Conservation (phyloP, 2,888 invertebrate genomes). For the Phlogophora meticulosa region DNA sequence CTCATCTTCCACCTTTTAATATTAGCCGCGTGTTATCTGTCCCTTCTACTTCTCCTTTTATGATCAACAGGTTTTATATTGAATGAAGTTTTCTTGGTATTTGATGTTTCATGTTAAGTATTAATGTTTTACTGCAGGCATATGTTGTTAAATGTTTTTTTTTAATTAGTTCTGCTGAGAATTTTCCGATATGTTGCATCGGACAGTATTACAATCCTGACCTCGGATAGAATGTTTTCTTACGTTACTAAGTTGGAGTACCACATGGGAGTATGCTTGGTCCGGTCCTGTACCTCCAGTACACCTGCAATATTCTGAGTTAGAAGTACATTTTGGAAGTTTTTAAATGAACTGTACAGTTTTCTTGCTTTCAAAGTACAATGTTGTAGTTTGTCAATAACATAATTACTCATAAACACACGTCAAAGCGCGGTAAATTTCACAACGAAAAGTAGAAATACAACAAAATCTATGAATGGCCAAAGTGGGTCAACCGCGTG, state of each 20-base stretch:
- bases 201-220: not conserved
- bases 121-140: constrained; percentile 30
- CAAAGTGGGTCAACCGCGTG: constrained; percentile 35
- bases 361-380: not conserved
- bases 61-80: constrained; percentile 54
- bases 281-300: too few species aligned
- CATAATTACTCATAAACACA: constrained; percentile 3
- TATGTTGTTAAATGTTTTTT: constrained; percentile 6
- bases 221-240: too few species aligned
- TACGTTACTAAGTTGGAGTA: not conserved
- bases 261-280: not conserved
- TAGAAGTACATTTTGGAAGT: not conserved
- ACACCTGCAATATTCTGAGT: not conserved
- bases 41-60: constrained; percentile 42
- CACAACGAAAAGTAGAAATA: constrained; percentile 35
- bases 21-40: constrained; percentile 62
- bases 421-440: constrained; percentile 10
- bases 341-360: constrained; percentile 2
- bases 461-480: constrained; percentile 25
- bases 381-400: constrained; percentile 8
- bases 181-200: not conserved
- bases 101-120: constrained; percentile 26
- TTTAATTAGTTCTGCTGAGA: not conserved
- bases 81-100: constrained; percentile 53
- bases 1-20: constrained; percentile 67